These are phyloP conservation scores for Opisthocomus hoazin DNA, from an alignment of 2,113 vertebrate genomes.

Conservation along the genomic window DNA sequence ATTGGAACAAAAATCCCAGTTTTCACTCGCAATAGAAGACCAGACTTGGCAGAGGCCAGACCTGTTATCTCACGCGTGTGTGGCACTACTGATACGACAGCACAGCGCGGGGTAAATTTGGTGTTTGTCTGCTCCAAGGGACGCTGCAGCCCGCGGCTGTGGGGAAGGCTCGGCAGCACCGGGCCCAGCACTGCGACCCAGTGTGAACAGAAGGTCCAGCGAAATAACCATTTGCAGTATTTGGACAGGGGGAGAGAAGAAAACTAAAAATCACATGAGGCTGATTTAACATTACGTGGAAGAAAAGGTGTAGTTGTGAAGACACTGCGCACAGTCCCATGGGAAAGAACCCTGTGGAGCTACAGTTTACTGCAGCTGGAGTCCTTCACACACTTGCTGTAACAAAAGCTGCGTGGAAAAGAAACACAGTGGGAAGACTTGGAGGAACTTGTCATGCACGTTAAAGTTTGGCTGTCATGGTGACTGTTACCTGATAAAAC, in stretches of 20 bases:
- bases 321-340: not conserved
- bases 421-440: not conserved
- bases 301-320: not conserved
- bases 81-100: not conserved
- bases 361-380: not conserved
- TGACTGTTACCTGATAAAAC: not conserved
- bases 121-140: not conserved
- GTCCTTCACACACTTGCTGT: not conserved
- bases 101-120: not conserved
- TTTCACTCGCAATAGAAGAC: not conserved
- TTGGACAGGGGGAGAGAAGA: not conserved
- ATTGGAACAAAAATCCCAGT: not conserved
- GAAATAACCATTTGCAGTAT: not conserved
- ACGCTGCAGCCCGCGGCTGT: not conserved
- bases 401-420: not conserved
- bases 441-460: not conserved
- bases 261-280: rapidly evolving
- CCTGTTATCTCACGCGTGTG: rapidly evolving
- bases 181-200: rapidly evolving
- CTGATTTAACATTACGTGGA: not conserved
- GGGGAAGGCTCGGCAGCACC: not conserved
- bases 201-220: not conserved
- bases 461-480: not conserved
- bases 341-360: not conserved
- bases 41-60: not conserved